Conservation (phyloP, 2,888 invertebrate species). For the Meta bourneti region DNA sequence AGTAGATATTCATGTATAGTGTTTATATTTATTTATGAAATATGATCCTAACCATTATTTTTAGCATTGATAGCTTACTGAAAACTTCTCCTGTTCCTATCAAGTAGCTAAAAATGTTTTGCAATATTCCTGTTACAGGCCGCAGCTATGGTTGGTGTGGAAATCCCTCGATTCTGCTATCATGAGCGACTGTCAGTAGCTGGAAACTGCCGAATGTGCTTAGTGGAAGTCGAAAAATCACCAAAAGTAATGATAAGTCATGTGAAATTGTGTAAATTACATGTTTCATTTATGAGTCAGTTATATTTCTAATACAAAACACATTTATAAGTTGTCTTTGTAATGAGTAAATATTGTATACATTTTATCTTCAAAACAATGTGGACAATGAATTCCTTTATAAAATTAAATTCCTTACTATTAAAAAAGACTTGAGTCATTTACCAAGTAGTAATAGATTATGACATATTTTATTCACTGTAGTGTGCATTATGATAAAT, state of each 20-base stretch:
- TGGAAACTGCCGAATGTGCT: conserved; percentile 97
- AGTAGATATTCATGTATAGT: too few species aligned
- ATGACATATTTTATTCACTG: background rate
- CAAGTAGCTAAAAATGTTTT: background rate
- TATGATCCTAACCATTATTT: too few species aligned
- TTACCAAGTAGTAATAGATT: background rate
- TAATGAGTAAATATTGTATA: too few species aligned
- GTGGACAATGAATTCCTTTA: too few species aligned
- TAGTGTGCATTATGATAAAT: too few species aligned
- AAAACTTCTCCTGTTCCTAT: background rate
- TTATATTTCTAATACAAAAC: background rate
- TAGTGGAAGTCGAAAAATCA: conserved; percentile 99
- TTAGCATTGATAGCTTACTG: background rate
- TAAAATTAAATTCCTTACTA: too few species aligned
- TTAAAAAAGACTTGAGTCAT: too few species aligned
- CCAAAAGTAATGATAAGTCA: conserved; percentile 86
- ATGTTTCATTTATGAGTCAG: background rate
- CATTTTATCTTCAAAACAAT: background rate
- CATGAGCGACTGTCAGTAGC: conserved; percentile 99
- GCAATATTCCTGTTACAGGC: conserved; percentile 84
- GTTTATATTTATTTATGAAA: too few species aligned
- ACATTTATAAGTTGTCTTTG: background rate
- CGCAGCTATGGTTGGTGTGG: conserved; percentile 95
- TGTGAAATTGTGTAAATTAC: background rate
- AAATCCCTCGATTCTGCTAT: conserved; percentile 99